Conservation (phyloP, 92 coral and sea anemone genomes). For the Paragorgia papillata region DNA sequence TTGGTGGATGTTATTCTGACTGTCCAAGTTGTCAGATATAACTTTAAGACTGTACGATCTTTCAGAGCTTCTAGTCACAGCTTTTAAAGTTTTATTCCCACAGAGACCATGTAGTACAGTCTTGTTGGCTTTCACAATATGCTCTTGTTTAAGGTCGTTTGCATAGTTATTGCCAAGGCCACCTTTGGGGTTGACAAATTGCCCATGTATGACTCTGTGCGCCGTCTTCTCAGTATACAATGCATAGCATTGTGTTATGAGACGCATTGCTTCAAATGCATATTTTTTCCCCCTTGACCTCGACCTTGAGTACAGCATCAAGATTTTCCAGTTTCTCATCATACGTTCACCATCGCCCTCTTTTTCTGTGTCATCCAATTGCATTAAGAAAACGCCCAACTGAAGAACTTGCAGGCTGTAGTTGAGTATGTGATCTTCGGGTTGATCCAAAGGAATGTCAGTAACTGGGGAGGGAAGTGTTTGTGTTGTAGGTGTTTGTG, state of each 20-base stretch:
- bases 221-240: slow-evolving; percentile 55
- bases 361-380: slow-evolving; percentile 66
- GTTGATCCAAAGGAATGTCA: too few relatives aligned
- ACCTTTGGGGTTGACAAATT: slow-evolving; percentile 65
- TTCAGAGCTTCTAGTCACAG: slow-evolving; percentile 52
- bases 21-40: slow-evolving; percentile 47
- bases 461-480: too few relatives aligned
- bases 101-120: slow-evolving; percentile 49
- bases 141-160: slow-evolving; percentile 69
- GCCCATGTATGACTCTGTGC: slow-evolving; percentile 52
- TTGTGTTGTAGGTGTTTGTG: too few relatives aligned
- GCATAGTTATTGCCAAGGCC: slow-evolving; percentile 64
- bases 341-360: slow-evolving; percentile 65
- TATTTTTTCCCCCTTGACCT: neutral
- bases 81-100: slow-evolving; percentile 59
- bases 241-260: slow-evolving; percentile 55
- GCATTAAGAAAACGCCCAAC: slow-evolving; percentile 63
- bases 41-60: slow-evolving; percentile 44
- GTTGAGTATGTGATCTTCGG: slow-evolving; percentile 62
- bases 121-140: slow-evolving; percentile 57
- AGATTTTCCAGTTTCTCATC: slow-evolving; percentile 42
- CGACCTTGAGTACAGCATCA: neutral
- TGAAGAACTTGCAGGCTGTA: slow-evolving; percentile 58
- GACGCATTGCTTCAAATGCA: too few relatives aligned
- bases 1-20: slow-evolving; percentile 36